Percentiles rank a stretch among this genome's conserved stretches.
phyloP scores from a whole-genome alignment of 2,113 vertebrate species.

The Plestiodon gilberti region DNA sequence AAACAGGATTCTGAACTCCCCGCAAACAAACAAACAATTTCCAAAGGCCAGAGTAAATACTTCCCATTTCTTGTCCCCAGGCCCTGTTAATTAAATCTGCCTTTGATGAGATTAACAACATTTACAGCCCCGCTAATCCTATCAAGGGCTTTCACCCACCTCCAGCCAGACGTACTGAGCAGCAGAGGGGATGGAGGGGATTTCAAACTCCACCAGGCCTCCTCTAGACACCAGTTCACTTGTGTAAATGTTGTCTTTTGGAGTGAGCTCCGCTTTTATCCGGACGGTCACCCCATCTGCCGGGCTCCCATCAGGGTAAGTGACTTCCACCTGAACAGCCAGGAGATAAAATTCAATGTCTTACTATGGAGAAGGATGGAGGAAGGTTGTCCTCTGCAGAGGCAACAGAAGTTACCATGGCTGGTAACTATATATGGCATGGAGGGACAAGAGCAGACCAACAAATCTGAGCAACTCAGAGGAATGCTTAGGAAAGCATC shows the following conservation, averaged over 20 bases:
- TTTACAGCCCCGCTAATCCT: conserved; percentile 48
- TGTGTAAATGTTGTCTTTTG: conserved; percentile 89
- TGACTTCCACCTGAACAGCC: conserved; percentile 85
- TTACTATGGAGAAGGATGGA: neutral
- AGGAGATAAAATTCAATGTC: neutral
- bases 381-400: no score
- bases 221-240: conserved; percentile 83
- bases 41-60: neutral
- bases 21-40: no score
- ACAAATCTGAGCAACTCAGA: no score
- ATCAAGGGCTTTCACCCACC: conserved; percentile 78
- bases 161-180: conserved; percentile 95
- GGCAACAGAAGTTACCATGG: neutral
- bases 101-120: conserved; percentile 62
- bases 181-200: conserved; percentile 90
- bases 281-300: conserved; percentile 86
- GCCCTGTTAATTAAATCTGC: conserved; percentile 14
- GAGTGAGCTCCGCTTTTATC: conserved; percentile 90
- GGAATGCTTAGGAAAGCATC: no score
- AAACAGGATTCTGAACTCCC: no score
- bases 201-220: conserved; percentile 88
- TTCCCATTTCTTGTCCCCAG: neutral
- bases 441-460: no score
- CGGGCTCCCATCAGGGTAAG: conserved; percentile 89
- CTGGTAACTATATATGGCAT: neutral